These are phyloP conservation scores for Puffinus mauretanicus DNA, from an alignment of 2,113 vertebrate genomes.

Conservation along the genomic window DNA sequence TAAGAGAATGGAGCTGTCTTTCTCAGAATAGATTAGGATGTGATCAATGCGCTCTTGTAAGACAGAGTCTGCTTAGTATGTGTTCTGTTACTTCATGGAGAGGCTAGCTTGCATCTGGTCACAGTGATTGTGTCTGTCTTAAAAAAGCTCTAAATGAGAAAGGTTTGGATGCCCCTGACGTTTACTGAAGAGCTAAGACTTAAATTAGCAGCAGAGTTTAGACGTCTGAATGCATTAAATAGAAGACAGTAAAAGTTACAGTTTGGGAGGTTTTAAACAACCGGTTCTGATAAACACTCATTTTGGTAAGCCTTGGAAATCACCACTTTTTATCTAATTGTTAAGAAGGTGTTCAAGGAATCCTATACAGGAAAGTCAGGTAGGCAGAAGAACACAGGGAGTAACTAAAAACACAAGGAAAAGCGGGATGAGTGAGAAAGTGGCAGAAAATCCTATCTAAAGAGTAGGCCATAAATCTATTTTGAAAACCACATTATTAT, in stretches of 20 bases:
- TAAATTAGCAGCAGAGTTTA: neutral
- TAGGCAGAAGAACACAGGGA: neutral
- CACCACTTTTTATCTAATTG: neutral
- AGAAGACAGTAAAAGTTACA: neutral
- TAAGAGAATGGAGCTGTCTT: neutral
- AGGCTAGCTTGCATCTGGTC: neutral
- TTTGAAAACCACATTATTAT: neutral
- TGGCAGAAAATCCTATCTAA: neutral
- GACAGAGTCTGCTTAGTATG: neutral
- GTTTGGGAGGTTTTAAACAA: neutral
- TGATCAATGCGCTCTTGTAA: neutral
- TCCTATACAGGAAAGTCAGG: neutral
- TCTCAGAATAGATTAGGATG: neutral
- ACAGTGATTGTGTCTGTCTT: neutral
- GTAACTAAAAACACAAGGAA: neutral
- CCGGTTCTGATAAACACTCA: neutral
- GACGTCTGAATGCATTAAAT: neutral
- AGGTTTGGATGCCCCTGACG: neutral
- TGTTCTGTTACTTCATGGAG: neutral
- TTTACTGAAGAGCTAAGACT: neutral
- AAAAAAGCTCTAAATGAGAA: neutral
- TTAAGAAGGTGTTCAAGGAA: neutral
- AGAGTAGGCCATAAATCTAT: neutral
- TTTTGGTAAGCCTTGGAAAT: neutral
- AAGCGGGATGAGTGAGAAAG: neutral